These are phyloP conservation scores for rat (Rattus norvegicus) DNA, from an alignment of 2,113 vertebrate genomes.

Conservation along the genomic window DNA sequence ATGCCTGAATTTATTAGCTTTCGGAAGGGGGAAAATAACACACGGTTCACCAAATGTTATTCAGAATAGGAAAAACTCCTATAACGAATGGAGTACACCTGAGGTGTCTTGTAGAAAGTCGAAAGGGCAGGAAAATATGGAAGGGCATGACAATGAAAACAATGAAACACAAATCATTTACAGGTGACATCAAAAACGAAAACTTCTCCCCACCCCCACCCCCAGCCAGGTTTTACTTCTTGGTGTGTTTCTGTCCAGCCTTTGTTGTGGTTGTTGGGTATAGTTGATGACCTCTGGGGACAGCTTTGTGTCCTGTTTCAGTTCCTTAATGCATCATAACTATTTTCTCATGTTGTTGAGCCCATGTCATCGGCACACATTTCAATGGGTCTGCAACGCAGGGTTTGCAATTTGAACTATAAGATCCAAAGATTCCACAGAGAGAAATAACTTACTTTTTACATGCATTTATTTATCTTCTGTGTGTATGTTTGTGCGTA, in stretches of 20 bases:
- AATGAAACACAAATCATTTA: background rate
- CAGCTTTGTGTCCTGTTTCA: slow-evolving; percentile 4
- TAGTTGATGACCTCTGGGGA: background rate
- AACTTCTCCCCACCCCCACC: background rate
- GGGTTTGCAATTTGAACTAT: background rate
- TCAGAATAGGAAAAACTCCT: slow-evolving; percentile 5
- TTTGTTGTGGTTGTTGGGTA: background rate
- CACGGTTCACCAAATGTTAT: background rate
- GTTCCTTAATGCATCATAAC: background rate
- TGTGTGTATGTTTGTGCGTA: background rate
- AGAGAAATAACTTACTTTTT: background rate
- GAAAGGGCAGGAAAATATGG: background rate
- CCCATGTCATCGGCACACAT: background rate
- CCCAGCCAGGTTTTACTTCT: background rate
- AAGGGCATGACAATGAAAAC: background rate
- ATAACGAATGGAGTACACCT: background rate
- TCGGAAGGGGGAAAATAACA: background rate
- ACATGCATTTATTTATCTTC: background rate
- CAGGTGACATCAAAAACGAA: background rate
- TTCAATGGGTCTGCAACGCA: background rate
- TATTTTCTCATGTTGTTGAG: background rate
- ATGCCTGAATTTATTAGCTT: background rate
- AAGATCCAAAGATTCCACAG: slow-evolving; percentile 4
- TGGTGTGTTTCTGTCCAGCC: background rate
- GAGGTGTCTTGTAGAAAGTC: background rate